Base-by-base conservation (phyloP, 2,888 invertebrate genomes). In the Clusia tigrina region DNA sequence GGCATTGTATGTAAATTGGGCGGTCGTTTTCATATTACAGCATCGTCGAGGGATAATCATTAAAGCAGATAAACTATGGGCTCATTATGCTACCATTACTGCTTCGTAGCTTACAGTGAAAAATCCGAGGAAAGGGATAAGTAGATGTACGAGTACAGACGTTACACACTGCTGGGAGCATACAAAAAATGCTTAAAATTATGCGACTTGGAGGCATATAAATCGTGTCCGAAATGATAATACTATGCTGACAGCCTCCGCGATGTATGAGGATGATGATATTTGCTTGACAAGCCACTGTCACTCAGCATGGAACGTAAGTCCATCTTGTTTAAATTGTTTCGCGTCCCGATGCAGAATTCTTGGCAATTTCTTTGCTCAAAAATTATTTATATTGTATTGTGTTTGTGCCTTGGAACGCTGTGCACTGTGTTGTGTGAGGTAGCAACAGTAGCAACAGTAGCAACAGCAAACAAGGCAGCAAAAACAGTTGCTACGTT, bases 1-100 rank as follows among this genome's bases (percentile, higher is more conserved):
- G 77, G 61, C 79, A 79, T 79, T 79, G 79, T 79, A 79, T 79
- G 79, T 81, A 81, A 79, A 79, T 79, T 80, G 78, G 78, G 76
- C 80, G 78, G 79, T 77, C 72, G 75, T 71, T 75, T 74, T 78
- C 75, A 69, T 76, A 74, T 74, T 76, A 77, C 52, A 24, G 22
- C 52, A 77, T 75, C 75, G 77, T 73, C 77, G 76, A 76, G 78
- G 74, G 78, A 78, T 78, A 76, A 74, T 74, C 73, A 74, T 73
- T 73, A 70, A 71, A 69, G 64, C 57, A 66, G 24, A 59, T 63
- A 60, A 26, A 65, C 25, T 62, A 54, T 61, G 64, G 51, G 63
- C 79, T 79, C 78, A 75, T 77, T 75, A 75, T 78, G 74, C 77
- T 76, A 69, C 69, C 76, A 18, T 26, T 12, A 54, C 12, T 3